A percentile compares a stretch with the other conserved stretches of the same genome.
Evolutionary conservation across 1,140 invertebrate genomes (phyloP).

Genomic region (Lepidurus arcticus): DNA sequence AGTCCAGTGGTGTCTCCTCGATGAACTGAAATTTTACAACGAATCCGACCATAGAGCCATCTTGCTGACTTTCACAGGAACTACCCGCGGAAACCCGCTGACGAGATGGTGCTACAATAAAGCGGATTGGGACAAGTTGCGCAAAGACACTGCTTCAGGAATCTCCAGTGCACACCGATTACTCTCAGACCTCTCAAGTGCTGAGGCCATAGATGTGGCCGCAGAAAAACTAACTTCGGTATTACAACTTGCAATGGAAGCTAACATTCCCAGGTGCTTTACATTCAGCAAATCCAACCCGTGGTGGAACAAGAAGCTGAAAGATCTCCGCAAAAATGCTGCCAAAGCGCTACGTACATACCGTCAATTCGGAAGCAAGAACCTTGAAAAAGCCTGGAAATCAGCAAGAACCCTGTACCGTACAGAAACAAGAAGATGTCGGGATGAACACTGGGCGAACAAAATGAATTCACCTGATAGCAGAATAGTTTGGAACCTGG

Average conservation of each 20-base stretch:
- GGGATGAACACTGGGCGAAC: constrained; percentile 8
- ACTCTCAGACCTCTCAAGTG: background rate
- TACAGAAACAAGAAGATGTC: background rate
- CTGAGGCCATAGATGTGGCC: too few relatives aligned
- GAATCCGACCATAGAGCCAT: constrained; percentile 23
- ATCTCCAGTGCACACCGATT: background rate
- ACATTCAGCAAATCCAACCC: background rate
- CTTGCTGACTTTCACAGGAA: background rate
- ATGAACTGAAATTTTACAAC: background rate
- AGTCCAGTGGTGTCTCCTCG: background rate
- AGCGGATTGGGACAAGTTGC: constrained; percentile 9
- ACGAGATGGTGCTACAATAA: background rate
- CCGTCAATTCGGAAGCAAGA: background rate
- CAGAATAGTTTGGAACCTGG: constrained; percentile 19
- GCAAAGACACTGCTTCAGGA: background rate
- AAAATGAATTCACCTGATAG: background rate
- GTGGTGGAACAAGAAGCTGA: constrained; percentile 20
- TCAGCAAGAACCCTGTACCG: background rate
- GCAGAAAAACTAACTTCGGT: background rate
- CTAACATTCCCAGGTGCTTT: background rate
- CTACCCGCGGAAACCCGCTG: too few relatives aligned
- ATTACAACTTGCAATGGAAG: background rate
- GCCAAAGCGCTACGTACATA: background rate
- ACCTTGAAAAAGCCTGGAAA: constrained; percentile 7
- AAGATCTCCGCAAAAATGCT: background rate